Conservation (phyloP, 2,888 invertebrate genomes). For the Zelleria hepariella region DNA sequence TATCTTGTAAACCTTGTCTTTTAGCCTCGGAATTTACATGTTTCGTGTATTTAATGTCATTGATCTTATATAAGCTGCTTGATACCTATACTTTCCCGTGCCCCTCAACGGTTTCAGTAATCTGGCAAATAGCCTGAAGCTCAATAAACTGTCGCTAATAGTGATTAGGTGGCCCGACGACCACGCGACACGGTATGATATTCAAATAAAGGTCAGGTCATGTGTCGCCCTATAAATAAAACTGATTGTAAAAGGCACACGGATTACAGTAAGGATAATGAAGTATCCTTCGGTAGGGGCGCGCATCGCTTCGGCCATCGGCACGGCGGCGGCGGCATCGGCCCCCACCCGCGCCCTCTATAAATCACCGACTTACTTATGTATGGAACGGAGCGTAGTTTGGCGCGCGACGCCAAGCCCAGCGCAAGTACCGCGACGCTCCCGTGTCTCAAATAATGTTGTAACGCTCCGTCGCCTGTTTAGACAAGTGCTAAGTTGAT, state of each 20-base stretch:
- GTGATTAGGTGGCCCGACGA: neutral
- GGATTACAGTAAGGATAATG: constrained; percentile 68
- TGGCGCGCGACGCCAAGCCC: constrained; percentile 54
- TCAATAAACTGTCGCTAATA: neutral
- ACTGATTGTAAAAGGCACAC: constrained; percentile 46
- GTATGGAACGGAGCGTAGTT: constrained; percentile 46
- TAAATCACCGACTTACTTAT: constrained; percentile 48
- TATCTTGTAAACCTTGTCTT: neutral
- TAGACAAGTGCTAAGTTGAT: constrained; percentile 70
- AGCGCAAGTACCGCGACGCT: constrained; percentile 30
- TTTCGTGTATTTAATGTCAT: neutral
- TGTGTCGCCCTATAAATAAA: constrained; percentile 4
- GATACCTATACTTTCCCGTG: neutral
- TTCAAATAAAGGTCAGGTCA: constrained; percentile 1
- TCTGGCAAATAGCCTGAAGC: neutral
- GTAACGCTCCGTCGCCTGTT: constrained; percentile 43
- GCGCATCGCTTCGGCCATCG: constrained; percentile 26
- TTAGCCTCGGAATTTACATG: neutral
- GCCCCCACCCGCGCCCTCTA: constrained; percentile 27
- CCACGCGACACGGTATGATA: neutral
- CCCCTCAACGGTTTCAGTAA: neutral
- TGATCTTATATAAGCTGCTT: neutral
- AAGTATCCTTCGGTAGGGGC: constrained; percentile 61
- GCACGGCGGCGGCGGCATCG: too few relatives aligned
- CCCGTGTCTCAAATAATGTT: constrained; percentile 42